Evolutionary conservation across 2,888 invertebrate species (phyloP).

Genomic region (Melinaea menophilus): DNA sequence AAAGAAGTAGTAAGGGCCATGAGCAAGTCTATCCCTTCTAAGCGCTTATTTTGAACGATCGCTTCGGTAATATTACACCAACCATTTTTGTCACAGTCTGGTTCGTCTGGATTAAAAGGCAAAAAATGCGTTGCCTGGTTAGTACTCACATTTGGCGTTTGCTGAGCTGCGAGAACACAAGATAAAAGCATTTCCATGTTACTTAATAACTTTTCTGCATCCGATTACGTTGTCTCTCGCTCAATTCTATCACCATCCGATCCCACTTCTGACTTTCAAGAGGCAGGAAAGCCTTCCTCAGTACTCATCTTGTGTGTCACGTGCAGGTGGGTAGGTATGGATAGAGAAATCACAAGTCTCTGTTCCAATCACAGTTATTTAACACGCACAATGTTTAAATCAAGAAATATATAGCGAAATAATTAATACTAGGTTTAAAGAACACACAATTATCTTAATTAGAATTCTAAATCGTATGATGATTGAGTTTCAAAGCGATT

Average conservation of each 20-base stretch:
- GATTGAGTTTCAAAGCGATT: slow-evolving; percentile 8
- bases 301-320: slow-evolving; percentile 4
- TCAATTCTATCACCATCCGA: too few species aligned
- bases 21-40: too few species aligned
- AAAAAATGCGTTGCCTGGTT: too few species aligned
- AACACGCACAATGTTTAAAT: background rate
- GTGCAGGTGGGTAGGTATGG: slow-evolving; percentile 5
- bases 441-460: slow-evolving; percentile 6
- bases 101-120: background rate
- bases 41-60: too few species aligned
- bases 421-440: background rate
- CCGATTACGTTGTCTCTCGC: too few species aligned
- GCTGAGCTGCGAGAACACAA: too few species aligned
- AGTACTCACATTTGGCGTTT: too few species aligned
- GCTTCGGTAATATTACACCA: background rate
- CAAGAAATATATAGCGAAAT: background rate
- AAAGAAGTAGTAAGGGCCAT: background rate
- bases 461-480: background rate
- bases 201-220: too few species aligned
- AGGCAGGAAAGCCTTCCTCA: slow-evolving; percentile 11
- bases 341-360: background rate
- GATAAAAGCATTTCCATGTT: too few species aligned
- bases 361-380: background rate
- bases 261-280: background rate
- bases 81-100: background rate